phyloP scores from a whole-genome alignment of 2,797 vertebrate genomes.

The Eulemur rubriventer region DNA sequence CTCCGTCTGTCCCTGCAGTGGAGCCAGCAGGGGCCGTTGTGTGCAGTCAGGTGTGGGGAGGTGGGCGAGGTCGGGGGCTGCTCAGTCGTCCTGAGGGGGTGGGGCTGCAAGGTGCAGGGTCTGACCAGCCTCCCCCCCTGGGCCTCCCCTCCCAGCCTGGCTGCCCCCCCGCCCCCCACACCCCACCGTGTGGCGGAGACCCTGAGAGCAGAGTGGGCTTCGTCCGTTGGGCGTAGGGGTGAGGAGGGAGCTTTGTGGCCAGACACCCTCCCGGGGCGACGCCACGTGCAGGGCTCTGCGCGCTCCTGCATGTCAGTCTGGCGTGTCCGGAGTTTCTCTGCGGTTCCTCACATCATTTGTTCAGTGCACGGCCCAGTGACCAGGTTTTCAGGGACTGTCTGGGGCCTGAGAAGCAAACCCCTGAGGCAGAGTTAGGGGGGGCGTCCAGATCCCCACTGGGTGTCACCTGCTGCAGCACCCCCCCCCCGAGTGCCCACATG shows the following conservation, averaged over 20 bases:
- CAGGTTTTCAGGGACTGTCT: neutral
- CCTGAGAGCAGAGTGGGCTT: neutral
- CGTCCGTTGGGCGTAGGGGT: accelerated
- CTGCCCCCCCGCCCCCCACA: neutral
- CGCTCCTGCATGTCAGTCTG: neutral
- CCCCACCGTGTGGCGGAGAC: neutral
- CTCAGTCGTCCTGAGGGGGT: neutral
- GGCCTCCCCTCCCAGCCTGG: neutral
- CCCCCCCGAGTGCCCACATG: neutral
- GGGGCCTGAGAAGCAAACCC: neutral
- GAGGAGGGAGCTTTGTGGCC: neutral
- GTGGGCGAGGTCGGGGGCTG: neutral
- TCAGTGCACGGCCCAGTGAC: neutral
- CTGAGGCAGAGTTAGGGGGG: neutral
- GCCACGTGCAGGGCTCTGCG: neutral
- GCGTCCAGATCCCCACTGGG: neutral
- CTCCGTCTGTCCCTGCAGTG: neutral
- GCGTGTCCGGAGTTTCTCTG: neutral
- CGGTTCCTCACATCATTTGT: neutral
- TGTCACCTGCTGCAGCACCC: neutral
- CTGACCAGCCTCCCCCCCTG: neutral
- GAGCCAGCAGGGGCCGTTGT: neutral
- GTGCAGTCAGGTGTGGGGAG: neutral
- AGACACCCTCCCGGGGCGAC: neutral
- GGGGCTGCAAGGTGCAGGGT: neutral